Evolutionary conservation across 1,140 invertebrate species (phyloP).

Genomic region (Scylla paramamosain): DNA sequence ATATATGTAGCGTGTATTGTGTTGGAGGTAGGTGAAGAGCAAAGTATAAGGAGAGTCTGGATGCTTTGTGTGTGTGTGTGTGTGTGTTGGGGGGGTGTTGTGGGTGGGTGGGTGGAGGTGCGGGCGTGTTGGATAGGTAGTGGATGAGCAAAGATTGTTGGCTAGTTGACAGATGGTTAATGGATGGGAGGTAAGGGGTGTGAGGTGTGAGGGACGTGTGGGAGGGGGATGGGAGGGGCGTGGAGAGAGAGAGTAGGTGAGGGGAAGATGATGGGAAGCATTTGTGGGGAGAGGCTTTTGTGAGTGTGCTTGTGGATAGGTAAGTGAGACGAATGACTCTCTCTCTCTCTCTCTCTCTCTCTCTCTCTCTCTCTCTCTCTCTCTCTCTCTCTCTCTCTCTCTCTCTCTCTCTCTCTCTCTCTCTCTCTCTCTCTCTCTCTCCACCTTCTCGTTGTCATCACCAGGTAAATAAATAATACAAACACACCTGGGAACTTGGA

Average conservation of each 20-base stretch:
- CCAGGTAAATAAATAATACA: neutral
- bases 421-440: neutral
- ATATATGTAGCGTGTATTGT: neutral
- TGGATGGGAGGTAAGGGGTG: neutral
- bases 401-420: slow-evolving; percentile 36
- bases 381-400: neutral
- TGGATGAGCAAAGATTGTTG: neutral
- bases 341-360: neutral
- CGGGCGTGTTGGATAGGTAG: neutral
- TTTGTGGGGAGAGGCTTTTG: neutral
- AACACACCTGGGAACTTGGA: neutral
- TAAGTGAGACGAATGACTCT: neutral
- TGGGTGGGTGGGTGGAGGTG: neutral
- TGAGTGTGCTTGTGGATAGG: neutral
- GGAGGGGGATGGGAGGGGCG: neutral
- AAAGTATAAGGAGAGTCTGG: neutral
- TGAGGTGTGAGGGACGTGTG: neutral
- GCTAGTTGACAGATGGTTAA: neutral
- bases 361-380: slow-evolving; percentile 52
- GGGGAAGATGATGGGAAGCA: neutral
- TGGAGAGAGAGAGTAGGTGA: neutral
- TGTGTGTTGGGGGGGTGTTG: neutral
- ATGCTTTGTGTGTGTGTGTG: neutral
- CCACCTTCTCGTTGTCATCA: neutral
- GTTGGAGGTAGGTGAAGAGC: neutral